A percentile compares a stretch with the other conserved stretches of the same genome.
Conservation (phyloP, 2,888 invertebrate genomes). For the Plutella xylostella region DNA sequence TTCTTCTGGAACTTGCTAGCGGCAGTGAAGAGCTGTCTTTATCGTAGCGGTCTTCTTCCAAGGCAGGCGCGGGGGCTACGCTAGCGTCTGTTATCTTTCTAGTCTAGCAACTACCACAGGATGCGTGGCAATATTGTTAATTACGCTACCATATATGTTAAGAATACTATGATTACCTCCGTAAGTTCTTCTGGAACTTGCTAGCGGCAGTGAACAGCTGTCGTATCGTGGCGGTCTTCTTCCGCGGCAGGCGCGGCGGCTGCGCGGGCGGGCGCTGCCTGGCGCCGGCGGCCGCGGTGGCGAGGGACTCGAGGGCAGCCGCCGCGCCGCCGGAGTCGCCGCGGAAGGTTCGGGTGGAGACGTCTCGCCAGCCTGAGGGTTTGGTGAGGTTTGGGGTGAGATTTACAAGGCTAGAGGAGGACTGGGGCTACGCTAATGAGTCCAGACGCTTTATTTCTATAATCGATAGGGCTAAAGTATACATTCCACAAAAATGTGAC, state of each 20-base stretch:
- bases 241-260: constrained; percentile 78
- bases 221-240: constrained; percentile 90
- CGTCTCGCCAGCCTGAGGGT: constrained; percentile 84
- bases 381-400: too few species aligned
- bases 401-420: too few species aligned
- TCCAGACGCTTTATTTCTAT: too few species aligned
- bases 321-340: constrained; percentile 75
- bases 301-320: constrained; percentile 74
- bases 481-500: too few species aligned
- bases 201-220: constrained; percentile 96
- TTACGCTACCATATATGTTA: too few species aligned
- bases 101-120: too few species aligned
- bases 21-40: constrained; percentile 93
- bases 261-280: constrained; percentile 60
- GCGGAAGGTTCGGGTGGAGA: constrained; percentile 74
- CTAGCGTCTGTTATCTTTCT: too few species aligned
- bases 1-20: constrained; percentile 97
- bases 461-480: too few species aligned
- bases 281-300: constrained; percentile 69
- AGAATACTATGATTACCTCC: too few species aligned
- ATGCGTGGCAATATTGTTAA: too few species aligned
- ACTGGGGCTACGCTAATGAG: too few species aligned
- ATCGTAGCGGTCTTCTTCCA: constrained; percentile 91
- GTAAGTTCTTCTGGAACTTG: constrained; percentile 94
- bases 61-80: constrained; percentile 76